Percentiles rank a stretch among this genome's conserved stretches.
These are phyloP conservation scores for Dinothrombium tinctorium DNA, from an alignment of 1,140 invertebrate genomes.

Conservation along the genomic window DNA sequence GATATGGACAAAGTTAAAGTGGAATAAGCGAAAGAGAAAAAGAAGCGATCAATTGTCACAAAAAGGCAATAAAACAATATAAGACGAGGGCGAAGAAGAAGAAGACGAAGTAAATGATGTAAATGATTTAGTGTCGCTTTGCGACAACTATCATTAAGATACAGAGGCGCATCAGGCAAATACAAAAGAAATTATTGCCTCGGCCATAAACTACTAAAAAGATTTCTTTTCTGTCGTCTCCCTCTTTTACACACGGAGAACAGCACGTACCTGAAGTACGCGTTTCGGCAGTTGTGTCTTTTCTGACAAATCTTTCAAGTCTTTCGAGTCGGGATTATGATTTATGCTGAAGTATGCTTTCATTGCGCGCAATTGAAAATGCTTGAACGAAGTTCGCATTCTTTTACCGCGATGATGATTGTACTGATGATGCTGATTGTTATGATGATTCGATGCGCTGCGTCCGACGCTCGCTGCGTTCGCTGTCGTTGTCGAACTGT, in stretches of 20 bases:
- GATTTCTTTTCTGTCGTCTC: neutral
- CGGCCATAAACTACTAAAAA: neutral
- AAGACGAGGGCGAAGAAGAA: neutral
- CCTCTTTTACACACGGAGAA: neutral
- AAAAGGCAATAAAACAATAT: neutral
- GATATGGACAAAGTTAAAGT: neutral
- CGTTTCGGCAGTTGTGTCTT: slow-evolving; percentile 92
- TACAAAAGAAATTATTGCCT: neutral
- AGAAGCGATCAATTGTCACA: neutral
- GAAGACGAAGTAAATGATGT: neutral
- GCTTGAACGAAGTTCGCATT: slow-evolving; percentile 90
- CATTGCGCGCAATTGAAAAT: slow-evolving; percentile 90
- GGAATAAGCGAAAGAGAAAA: neutral
- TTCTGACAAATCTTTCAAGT: slow-evolving; percentile 36
- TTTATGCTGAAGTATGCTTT: slow-evolving; percentile 96
- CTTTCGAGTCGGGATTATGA: slow-evolving; percentile 52
- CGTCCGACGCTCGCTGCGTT: too few relatives aligned
- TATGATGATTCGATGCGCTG: too few relatives aligned
- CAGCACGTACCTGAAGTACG: slow-evolving; percentile 61
- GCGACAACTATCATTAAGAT: neutral
- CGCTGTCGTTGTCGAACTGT: too few relatives aligned
- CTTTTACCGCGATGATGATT: slow-evolving; percentile 68
- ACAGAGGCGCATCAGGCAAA: neutral
- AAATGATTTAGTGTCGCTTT: too few relatives aligned
- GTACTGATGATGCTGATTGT: too few relatives aligned